A percentile compares a stretch with the other conserved stretches of the same genome.
These are phyloP conservation scores for Chunga burmeisteri DNA, from an alignment of 2,113 vertebrate genomes.

Conservation along the genomic window DNA sequence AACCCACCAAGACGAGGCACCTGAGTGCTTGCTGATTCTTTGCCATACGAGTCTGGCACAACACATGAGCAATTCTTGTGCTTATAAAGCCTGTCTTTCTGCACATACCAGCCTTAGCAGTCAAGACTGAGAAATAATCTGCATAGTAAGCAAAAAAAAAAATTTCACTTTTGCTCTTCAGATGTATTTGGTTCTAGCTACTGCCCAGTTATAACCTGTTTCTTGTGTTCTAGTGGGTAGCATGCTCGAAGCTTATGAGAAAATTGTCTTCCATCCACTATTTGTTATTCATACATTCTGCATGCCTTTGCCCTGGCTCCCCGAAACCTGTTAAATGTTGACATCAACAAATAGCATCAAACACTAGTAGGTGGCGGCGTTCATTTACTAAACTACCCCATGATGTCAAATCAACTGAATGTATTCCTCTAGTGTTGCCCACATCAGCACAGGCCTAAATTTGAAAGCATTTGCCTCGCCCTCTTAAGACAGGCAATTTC, in stretches of 20 bases:
- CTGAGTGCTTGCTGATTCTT: neutral
- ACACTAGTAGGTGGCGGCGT: accelerated
- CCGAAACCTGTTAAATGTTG: neutral
- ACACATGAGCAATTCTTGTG: neutral
- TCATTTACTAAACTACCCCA: neutral
- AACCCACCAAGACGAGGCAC: neutral
- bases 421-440: neutral
- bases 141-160: neutral
- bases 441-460: neutral
- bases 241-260: neutral
- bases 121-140: neutral
- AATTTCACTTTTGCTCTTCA: neutral
- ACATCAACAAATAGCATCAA: neutral
- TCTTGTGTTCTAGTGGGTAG: neutral
- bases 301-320: neutral
- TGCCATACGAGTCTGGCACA: accelerated
- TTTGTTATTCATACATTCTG: neutral
- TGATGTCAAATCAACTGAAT: neutral
- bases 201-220: neutral
- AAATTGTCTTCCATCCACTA: neutral
- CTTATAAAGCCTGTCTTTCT: neutral
- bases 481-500: neutral
- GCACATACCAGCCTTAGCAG: neutral
- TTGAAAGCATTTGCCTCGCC: neutral
- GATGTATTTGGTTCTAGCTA: neutral